These are phyloP conservation scores for Notolabrus celidotus DNA, from an alignment of 2,797 vertebrate species.

Conservation along the genomic window DNA sequence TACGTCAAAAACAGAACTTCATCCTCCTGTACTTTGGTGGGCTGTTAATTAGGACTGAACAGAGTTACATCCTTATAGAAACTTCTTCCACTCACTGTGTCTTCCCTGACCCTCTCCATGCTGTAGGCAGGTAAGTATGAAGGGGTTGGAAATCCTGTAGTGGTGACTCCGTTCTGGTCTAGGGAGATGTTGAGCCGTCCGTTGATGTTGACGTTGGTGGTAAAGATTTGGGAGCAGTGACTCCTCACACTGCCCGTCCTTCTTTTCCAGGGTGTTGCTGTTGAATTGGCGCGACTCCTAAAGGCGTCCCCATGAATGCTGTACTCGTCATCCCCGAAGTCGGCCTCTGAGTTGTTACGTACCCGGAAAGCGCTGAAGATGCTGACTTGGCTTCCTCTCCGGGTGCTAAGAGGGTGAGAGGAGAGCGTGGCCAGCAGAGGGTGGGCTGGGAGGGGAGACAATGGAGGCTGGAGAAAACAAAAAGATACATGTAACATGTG, in stretches of 20 bases:
- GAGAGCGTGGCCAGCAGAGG: conserved; percentile 85
- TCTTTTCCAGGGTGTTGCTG: conserved; percentile 89
- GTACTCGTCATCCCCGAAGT: conserved; percentile 91
- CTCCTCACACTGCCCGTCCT: conserved; percentile 88
- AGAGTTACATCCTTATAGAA: not conserved
- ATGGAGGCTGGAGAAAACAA: conserved; percentile 67
- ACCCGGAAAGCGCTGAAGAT: conserved; percentile 82
- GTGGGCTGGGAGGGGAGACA: conserved; percentile 80
- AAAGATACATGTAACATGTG: conserved; percentile 1
- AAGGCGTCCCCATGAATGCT: conserved; percentile 89
- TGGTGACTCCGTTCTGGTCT: conserved; percentile 93
- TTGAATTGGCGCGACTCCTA: conserved; percentile 88
- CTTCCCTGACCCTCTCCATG: conserved; percentile 87
- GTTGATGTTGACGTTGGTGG: conserved; percentile 81
- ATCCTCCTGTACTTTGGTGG: not conserved
- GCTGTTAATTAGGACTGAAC: no score
- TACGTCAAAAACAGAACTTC: not conserved
- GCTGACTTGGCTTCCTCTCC: conserved; percentile 84
- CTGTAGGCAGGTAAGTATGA: conserved; percentile 84
- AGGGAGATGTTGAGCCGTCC: conserved; percentile 91
- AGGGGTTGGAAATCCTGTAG: conserved; percentile 77
- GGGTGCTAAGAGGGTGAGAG: conserved; percentile 86
- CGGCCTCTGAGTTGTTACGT: conserved; percentile 82
- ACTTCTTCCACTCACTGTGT: conserved; percentile 65
- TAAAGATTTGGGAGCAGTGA: conserved; percentile 87